Evolutionary conservation across 2,113 vertebrate species (phyloP), one percentile per base, ranked within the genome.

Genomic region (Poicephalus meyeri): DNA sequence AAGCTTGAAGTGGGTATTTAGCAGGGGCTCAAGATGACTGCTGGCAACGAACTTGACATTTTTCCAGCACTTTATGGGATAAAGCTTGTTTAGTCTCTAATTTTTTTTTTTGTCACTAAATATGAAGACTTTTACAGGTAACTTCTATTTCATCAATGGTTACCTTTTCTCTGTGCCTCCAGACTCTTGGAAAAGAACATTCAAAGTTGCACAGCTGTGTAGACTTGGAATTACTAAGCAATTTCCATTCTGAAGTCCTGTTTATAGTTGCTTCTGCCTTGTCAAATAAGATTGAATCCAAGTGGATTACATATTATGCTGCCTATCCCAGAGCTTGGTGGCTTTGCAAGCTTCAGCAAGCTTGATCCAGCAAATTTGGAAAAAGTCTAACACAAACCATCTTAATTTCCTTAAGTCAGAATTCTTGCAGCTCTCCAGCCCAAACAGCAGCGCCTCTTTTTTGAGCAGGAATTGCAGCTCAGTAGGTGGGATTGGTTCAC

Each of bases 281-380:
- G 66, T 72, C 37, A 76, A 79, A 41, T 58, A 37, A 92, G 31
- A 47, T 18, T 61, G 49, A 77, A 58, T 73, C 46, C 41, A 78
- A 80, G 63, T 35, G 25, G 49, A 86, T 94, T 49, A 41, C 0
- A 0, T 37, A 64, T 50, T 80, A 60, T 20, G n/a, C n/a, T 83
- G 56, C 53, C 37, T 80, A 18, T 80, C 41, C 50, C 78, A 89
- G 61, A 53, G 21, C 35, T 3, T 65, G 21, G 35, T 81, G 44
- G 11, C 23, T 92, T 95, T 93, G 52, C 41, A 95, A 72, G 52
- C 31, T 95, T 91, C 86, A 85, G 56, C 61, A 95, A 86, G 88
- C 69, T 60, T 71, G 35, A 84, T 78, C 37, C 44, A 86, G 52
- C 49, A 81, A 76, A 91, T 94, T 17, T 92, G 49, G 73, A 69